Conservation (phyloP, 2,797 vertebrate genomes). For the Lycodopsis pacificus region DNA sequence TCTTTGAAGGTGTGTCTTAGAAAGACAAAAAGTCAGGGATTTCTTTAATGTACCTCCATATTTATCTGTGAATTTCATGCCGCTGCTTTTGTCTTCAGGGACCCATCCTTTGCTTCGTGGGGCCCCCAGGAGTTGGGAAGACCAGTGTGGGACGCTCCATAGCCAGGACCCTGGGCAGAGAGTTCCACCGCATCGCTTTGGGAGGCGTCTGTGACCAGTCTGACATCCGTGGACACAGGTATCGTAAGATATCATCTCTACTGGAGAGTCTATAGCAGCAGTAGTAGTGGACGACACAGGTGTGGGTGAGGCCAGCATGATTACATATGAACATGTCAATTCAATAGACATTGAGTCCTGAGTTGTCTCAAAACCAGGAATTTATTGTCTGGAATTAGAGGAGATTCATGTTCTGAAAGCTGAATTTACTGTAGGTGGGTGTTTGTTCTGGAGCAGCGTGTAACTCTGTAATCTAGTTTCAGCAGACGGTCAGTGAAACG, state of each 20-base stretch:
- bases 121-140: constrained; percentile 98
- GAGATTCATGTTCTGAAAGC: too few species aligned
- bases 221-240: constrained; percentile 98
- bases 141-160: constrained; percentile 97
- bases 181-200: constrained; percentile 96
- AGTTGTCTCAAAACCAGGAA: background rate
- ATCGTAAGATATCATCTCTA: background rate
- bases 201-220: constrained; percentile 98
- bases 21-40: background rate
- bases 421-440: too few species aligned
- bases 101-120: constrained; percentile 97
- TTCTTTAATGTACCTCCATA: background rate
- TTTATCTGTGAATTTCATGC: constrained; percentile 1
- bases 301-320: background rate
- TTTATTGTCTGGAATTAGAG: background rate
- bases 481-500: too few species aligned
- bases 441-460: too few species aligned
- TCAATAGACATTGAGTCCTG: background rate
- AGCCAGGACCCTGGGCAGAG: constrained; percentile 94
- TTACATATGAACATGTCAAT: background rate
- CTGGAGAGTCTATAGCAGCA: background rate
- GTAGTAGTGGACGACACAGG: background rate
- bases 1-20: constrained; percentile 85
- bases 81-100: constrained; percentile 71
- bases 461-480: too few species aligned